Evolutionary conservation across 2,888 invertebrate genomes (phyloP).

Genomic region (Neoscelio sp.): DNA sequence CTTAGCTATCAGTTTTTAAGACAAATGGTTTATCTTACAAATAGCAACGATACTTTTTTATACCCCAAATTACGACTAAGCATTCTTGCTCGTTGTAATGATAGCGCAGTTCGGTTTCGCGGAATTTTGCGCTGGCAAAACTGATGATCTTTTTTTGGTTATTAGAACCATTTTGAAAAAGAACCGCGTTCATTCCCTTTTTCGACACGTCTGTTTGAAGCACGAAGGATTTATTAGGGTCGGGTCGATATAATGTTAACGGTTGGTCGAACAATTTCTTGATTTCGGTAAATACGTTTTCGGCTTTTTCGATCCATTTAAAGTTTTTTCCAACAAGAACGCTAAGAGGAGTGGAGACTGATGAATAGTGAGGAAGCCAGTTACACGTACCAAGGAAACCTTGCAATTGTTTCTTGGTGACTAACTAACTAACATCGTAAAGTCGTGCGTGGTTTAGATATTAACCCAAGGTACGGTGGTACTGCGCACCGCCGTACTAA

Average conservation of each 20-base stretch:
- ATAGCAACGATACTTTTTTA: too few species aligned
- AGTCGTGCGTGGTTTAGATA: too few species aligned
- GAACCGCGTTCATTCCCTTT: neutral
- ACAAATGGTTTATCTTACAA: too few species aligned
- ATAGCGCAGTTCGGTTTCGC: too few species aligned
- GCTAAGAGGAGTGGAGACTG: constrained; percentile 2
- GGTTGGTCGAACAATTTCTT: neutral
- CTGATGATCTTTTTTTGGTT: too few species aligned
- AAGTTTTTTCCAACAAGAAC: neutral
- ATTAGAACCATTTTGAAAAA: neutral
- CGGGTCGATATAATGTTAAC: neutral
- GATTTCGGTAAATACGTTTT: neutral
- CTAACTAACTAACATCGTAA: too few species aligned
- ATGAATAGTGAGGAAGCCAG: constrained; percentile 3
- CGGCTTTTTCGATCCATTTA: neutral
- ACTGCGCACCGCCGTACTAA: too few species aligned
- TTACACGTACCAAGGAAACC: constrained; percentile 11
- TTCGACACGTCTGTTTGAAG: neutral
- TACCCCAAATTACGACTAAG: too few species aligned
- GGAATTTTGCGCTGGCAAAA: too few species aligned
- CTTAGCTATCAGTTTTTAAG: too few species aligned
- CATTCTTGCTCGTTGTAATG: too few species aligned
- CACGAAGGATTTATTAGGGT: neutral
- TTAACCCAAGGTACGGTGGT: too few species aligned
- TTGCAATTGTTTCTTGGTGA: constrained; percentile 4